Base-by-base conservation (phyloP, 2,113 vertebrate species). In the Eleginops maclovinus region DNA sequence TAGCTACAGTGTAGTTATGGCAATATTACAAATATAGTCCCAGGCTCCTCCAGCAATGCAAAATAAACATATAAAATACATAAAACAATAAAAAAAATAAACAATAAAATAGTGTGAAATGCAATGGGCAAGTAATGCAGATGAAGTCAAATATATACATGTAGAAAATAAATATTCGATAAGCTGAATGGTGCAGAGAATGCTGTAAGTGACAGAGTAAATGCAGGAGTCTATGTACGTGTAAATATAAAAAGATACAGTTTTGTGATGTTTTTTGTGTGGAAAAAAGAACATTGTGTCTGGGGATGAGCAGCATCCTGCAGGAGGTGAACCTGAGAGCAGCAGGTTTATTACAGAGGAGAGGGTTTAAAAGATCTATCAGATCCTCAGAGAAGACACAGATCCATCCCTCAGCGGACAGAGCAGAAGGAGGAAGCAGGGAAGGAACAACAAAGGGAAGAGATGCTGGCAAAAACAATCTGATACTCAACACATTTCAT, bases 311-410 rank as follows among this genome's bases (percentile, higher is more conserved):
- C 8, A 14, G 12, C 41, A 47, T 72, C 56, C 40, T 28, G 51
- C 13, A 64, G 72, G 67, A 9, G 49, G 28, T 72, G 43, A 65
- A 70, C 41, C 36, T 21, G 7, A 2, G n/a, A 79, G 63, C 62
- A 66, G 51, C 44, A 13, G 72, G 61, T 55, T 72, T 69, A 84
- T 62, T 49, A 67, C 54, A 69, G 60, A 72, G 66, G 50, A 26
- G 53, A 47, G 71, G 80, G 71, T 58, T 77, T 56, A 41, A 77
- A 75, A 59, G 76, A 72, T 74, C 49, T 46, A 58, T 51, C 17
- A 22, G 14, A 28, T 65, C 46, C 65, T 75, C 66, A 8, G 41
- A 44, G 58, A n/a, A n/a, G n/a, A n/a, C n/a, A n/a, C n/a, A 71
- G 56, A 74, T 76, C 50, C 58, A 15, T 55, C 65, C 51, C 66